Conservation (phyloP, 1,140 invertebrate genomes). For the Ptiloglossa arizonensis region DNA sequence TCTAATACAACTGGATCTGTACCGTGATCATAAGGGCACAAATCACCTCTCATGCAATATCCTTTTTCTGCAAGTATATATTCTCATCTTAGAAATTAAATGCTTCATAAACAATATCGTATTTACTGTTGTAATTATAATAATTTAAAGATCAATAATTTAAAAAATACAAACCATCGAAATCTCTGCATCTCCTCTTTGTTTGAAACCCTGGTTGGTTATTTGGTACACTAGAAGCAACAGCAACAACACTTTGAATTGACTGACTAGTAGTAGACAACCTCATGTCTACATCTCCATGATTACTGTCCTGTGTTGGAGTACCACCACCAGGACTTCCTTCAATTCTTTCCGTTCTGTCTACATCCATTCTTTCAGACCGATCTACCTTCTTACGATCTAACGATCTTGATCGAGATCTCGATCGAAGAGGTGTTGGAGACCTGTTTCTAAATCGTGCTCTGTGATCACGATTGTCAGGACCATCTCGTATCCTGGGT, state of each 20-base stretch:
- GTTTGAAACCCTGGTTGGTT: conserved; percentile 76
- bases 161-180: conserved; percentile 84
- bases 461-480: conserved; percentile 76
- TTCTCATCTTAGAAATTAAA: conserved; percentile 6
- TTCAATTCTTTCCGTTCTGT: conserved; percentile 70
- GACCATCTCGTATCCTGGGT: conserved; percentile 75
- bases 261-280: conserved; percentile 82
- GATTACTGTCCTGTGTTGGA: conserved; percentile 84
- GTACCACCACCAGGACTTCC: conserved; percentile 80
- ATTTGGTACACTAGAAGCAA: conserved; percentile 72
- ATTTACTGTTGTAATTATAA: not conserved
- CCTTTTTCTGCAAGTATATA: conserved; percentile 88
- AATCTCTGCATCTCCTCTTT: conserved; percentile 87
- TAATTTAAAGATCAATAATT: not conserved
- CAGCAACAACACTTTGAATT: conserved; percentile 82
- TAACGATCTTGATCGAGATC: conserved; percentile 78
- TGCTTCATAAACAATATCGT: not conserved
- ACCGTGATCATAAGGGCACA: conserved; percentile 97
- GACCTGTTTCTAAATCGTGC: conserved; percentile 82
- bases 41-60: conserved; percentile 96
- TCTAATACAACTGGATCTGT: conserved; percentile 96
- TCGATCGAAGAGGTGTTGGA: conserved; percentile 78
- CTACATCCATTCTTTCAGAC: conserved; percentile 71
- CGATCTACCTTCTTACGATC: conserved; percentile 77
- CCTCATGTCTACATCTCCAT: conserved; percentile 84